Evolutionary conservation across 1,140 invertebrate species (phyloP), one percentile per base, ranked within the genome.

Genomic region (Diorhabda elongata): DNA sequence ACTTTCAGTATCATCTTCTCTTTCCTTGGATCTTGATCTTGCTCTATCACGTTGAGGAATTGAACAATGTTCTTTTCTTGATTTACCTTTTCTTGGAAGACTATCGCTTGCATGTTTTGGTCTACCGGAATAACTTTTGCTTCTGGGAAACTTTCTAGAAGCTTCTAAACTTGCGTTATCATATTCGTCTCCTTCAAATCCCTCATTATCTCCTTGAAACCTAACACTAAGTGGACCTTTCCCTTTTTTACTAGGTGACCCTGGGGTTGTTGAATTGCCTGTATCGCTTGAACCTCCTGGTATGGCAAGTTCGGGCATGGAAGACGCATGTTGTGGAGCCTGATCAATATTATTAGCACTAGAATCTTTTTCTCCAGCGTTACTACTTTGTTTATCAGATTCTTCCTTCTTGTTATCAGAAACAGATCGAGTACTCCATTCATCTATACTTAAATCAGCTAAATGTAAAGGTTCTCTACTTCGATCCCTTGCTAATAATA

Each of bases 1-100:
- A 76, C 90, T 91, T 70, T 87, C 88, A 26, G 85, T 87, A 77
- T 92, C 90, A n/a, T 91, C 89, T 6, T 52, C 47, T 52, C 47
- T 52, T 3, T 52, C 47, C n/a, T n/a, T 52, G 6, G 56, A 71
- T 67, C 64, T 72, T 8, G 71, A 72, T 8, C 61, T 44, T 41
- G 61, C 44, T 42, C 69, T 64, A 9, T 41, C 59, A 42, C 79
- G 77, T 5, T 79, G 79, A 8, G 73, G 74, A 26, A 77, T 79
- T 66, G 79, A 79, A 11, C 78, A 62, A 60, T 80, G 76, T 61
- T 74, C 64, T 74, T 52, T 52, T 76, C 79, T 73, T 58, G 58
- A 44, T 56, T 68, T 41, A 42, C 57, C 44, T 66, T 69, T 81
- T 76, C 77, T 75, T 75, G 74, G 73, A n/a, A 79, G 60, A 52